Conservation (phyloP, 2,797 vertebrate genomes). For the Hydrophis major region DNA sequence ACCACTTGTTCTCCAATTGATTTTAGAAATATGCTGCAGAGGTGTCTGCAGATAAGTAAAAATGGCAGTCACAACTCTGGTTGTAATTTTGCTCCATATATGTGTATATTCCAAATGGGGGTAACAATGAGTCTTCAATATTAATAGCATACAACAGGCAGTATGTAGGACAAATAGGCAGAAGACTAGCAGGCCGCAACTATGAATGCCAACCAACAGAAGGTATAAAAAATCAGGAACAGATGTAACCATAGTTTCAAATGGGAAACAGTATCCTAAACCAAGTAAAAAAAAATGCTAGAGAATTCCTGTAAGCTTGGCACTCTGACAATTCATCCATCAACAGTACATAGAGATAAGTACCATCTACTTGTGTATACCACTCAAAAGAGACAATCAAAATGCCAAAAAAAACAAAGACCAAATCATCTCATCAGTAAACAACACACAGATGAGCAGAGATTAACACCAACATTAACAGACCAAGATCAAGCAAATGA, state of each 20-base stretch:
- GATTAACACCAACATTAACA: too few species aligned
- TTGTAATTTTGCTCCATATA: neutral
- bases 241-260: neutral
- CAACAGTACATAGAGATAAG: neutral
- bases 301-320: neutral
- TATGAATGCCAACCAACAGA: neutral
- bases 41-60: neutral
- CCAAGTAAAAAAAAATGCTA: neutral
- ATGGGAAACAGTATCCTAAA: neutral
- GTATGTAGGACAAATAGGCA: neutral
- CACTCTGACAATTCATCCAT: neutral
- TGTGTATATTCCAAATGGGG: neutral
- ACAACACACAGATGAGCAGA: too few species aligned
- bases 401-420: too few species aligned
- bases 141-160: neutral
- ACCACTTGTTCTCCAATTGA: neutral
- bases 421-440: too few species aligned
- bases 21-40: neutral
- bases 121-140: neutral
- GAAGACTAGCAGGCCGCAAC: neutral
- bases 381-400: too few species aligned
- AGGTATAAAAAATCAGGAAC: neutral
- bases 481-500: too few species aligned
- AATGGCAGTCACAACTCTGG: neutral
- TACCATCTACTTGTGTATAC: too few species aligned